Evolutionary conservation across 2,888 invertebrate genomes (phyloP).

Genomic region (Arrhopalites spinosus): DNA sequence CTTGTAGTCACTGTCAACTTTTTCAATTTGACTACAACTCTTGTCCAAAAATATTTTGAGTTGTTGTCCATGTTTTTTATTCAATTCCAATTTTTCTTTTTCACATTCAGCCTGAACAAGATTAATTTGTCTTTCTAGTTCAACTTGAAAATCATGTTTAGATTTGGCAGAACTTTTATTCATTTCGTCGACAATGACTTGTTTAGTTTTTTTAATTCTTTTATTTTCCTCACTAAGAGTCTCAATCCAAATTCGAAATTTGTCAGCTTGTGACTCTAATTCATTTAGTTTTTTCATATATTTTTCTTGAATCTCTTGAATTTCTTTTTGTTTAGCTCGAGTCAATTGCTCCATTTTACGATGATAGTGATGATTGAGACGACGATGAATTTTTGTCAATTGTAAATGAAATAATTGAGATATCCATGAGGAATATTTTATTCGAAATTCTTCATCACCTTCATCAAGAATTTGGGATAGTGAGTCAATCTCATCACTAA

Average conservation of each 20-base stretch:
- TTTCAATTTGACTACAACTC: slow-evolving; percentile 31
- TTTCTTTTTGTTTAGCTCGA: slow-evolving; percentile 18
- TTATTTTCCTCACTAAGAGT: slow-evolving; percentile 32
- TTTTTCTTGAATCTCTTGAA: not conserved
- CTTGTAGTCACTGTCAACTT: slow-evolving; percentile 24
- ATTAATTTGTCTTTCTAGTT: slow-evolving; percentile 21
- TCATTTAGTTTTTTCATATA: slow-evolving; percentile 16
- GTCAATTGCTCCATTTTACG: slow-evolving; percentile 8
- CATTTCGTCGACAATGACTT: slow-evolving; percentile 33
- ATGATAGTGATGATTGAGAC: slow-evolving; percentile 16
- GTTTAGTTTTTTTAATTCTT: slow-evolving; percentile 8
- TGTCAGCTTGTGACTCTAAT: slow-evolving; percentile 19
- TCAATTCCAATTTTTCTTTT: slow-evolving; percentile 34
- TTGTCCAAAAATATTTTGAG: slow-evolving; percentile 34
- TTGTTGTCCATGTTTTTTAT: slow-evolving; percentile 33
- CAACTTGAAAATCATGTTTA: slow-evolving; percentile 2
- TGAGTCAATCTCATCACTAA: slow-evolving; percentile 24
- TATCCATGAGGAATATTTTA: slow-evolving; percentile 40
- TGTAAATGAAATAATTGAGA: slow-evolving; percentile 37
- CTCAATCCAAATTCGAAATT: slow-evolving; percentile 19
- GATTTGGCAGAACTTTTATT: not conserved
- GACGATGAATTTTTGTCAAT: slow-evolving; percentile 34
- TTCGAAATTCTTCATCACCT: slow-evolving; percentile 36
- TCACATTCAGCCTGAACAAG: slow-evolving; percentile 34
- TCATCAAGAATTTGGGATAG: slow-evolving; percentile 30